These are phyloP conservation scores for Chalcosyrphus nemorum DNA, from an alignment of 2,888 invertebrate species.

Conservation along the genomic window DNA sequence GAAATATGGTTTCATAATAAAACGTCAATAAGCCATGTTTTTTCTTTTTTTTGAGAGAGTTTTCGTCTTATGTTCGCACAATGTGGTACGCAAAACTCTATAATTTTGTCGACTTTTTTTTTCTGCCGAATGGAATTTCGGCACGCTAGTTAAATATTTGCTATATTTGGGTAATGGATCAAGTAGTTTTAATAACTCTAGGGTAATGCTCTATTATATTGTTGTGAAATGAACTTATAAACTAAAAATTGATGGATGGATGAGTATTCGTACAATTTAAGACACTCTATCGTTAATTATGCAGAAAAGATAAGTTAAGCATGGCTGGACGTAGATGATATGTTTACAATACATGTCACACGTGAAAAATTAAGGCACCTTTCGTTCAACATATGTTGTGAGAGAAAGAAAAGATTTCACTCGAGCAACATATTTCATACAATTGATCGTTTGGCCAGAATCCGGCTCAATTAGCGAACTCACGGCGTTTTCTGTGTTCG, in stretches of 20 bases:
- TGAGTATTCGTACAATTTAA: background rate
- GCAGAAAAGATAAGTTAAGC: background rate
- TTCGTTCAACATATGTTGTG: too few relatives aligned
- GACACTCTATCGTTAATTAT: constrained; percentile 8
- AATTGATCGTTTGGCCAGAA: too few relatives aligned
- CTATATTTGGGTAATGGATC: constrained; percentile 8
- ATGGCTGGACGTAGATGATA: background rate
- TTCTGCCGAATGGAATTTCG: background rate
- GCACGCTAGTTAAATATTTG: background rate
- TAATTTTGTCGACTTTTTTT: constrained; percentile 1
- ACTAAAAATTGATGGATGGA: background rate
- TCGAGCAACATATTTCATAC: too few relatives aligned
- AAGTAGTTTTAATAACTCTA: background rate
- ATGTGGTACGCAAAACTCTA: background rate
- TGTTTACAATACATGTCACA: too few relatives aligned
- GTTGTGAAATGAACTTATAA: constrained; percentile 1
- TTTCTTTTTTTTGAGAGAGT: background rate
- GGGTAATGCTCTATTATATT: background rate
- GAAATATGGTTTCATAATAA: constrained; percentile 52
- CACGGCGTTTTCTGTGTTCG: too few relatives aligned
- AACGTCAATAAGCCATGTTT: constrained; percentile 14
- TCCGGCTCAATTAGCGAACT: too few relatives aligned
- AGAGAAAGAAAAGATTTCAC: too few relatives aligned
- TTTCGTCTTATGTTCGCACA: background rate
- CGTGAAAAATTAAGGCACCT: too few relatives aligned